phyloP scores from a whole-genome alignment of 1,140 invertebrate species.

The Brachionus paranguensis region DNA sequence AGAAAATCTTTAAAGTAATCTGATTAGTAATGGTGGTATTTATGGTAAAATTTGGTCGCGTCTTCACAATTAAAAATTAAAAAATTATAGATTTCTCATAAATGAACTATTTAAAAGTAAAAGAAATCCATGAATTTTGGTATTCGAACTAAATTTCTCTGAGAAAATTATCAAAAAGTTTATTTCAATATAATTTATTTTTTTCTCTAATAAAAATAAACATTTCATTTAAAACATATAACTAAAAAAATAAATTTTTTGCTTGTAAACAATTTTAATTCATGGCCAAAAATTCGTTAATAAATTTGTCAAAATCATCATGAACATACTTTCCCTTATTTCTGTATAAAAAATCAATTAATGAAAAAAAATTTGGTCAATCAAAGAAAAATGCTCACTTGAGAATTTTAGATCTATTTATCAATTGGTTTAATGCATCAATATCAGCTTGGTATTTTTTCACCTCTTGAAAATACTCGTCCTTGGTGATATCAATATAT shows the following conservation, averaged over 20 bases:
- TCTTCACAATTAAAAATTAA: too few species aligned
- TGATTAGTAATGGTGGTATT: too few species aligned
- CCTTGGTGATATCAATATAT: slow-evolving; percentile 26
- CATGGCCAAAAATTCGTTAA: not conserved
- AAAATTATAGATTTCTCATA: too few species aligned
- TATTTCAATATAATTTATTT: not conserved
- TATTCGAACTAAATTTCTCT: too few species aligned
- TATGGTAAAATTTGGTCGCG: too few species aligned
- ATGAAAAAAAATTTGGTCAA: not conserved
- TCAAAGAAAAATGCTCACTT: not conserved
- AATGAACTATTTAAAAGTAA: too few species aligned
- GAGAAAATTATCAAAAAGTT: too few species aligned
- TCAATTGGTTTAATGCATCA: not conserved
- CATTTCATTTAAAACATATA: not conserved
- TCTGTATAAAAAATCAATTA: not conserved
- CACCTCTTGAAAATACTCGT: slow-evolving; percentile 39
- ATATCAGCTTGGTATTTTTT: slow-evolving; percentile 28
- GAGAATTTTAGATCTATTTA: slow-evolving; percentile 15
- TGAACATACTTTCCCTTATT: slow-evolving; percentile 39
- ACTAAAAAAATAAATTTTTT: not conserved
- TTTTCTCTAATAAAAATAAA: not conserved
- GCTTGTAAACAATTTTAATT: not conserved
- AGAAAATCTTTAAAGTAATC: too few species aligned
- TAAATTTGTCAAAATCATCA: slow-evolving; percentile 39
- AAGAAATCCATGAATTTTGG: too few species aligned